Conservation (phyloP, 2,113 vertebrate species). For the Murina feae region DNA sequence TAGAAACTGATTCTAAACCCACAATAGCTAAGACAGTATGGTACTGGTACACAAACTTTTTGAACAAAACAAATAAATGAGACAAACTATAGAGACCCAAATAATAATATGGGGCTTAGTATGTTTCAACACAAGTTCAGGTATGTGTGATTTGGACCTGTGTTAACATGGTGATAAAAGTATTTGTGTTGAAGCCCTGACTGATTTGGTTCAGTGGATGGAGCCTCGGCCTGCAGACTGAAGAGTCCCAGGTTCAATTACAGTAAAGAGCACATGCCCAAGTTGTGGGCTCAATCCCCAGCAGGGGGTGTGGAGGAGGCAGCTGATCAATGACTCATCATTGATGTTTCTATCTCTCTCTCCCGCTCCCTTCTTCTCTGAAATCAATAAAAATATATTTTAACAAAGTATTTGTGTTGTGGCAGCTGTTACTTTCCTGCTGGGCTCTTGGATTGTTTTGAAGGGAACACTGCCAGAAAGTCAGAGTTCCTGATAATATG, state of each 20-base stretch:
- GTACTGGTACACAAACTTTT: neutral
- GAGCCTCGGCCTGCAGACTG: too few relatives aligned
- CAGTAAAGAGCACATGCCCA: too few relatives aligned
- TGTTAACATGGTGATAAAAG: neutral
- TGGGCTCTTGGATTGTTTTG: slow-evolving; percentile 29
- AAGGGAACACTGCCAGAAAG: neutral
- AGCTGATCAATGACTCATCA: too few relatives aligned
- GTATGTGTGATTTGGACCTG: neutral
- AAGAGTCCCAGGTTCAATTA: too few relatives aligned
- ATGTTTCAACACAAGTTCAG: neutral
- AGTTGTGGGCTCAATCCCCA: too few relatives aligned
- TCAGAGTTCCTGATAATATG: neutral
- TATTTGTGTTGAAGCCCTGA: slow-evolving; percentile 31
- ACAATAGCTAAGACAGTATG: neutral
- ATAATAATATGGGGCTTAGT: neutral
- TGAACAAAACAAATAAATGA: neutral
- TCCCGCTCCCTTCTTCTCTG: too few relatives aligned
- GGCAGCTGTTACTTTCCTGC: slow-evolving; percentile 25
- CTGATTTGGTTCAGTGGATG: too few relatives aligned
- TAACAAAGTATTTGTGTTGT: slow-evolving; percentile 27
- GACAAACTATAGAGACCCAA: neutral
- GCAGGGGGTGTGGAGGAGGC: too few relatives aligned
- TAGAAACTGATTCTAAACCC: slow-evolving; percentile 6
- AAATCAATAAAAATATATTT: too few relatives aligned
- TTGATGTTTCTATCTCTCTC: too few relatives aligned